A percentile compares a stretch with the other conserved stretches of the same genome.
Conservation (phyloP, 2,113 vertebrate genomes). For the Rhinolophus sinicus region DNA sequence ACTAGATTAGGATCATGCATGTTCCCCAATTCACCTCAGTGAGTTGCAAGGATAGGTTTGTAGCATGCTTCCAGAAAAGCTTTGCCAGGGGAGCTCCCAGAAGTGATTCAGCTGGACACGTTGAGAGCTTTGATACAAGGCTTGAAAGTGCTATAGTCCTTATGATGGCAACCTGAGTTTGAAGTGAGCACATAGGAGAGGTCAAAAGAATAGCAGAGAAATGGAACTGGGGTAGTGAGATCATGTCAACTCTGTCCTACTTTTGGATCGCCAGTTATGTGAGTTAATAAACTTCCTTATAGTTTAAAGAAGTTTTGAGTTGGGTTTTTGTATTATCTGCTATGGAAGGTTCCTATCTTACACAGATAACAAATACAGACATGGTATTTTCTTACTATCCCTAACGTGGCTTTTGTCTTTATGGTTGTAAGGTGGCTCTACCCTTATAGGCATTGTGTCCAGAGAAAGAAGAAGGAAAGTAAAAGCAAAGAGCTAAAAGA, state of each 20-base stretch:
- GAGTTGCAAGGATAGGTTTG: not conserved
- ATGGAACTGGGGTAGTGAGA: not conserved
- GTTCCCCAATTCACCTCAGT: not conserved
- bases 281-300: constrained; percentile 21
- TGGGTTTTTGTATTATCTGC: not conserved
- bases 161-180: not conserved
- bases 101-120: not conserved
- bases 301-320: not conserved
- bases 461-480: not conserved
- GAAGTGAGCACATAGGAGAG: not conserved
- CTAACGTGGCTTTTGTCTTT: not conserved
- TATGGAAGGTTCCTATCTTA: not conserved
- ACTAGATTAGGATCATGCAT: not conserved
- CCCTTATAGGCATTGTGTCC: not conserved
- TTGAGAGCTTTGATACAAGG: not conserved
- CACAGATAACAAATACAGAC: not conserved
- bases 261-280: not conserved
- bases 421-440: not conserved
- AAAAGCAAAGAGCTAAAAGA: not conserved
- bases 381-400: not conserved
- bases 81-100: not conserved
- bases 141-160: not conserved
- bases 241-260: not conserved
- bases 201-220: not conserved
- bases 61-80: not conserved